Evolutionary conservation across 2,888 invertebrate species (phyloP).

Genomic region (Drosophila limbata): DNA sequence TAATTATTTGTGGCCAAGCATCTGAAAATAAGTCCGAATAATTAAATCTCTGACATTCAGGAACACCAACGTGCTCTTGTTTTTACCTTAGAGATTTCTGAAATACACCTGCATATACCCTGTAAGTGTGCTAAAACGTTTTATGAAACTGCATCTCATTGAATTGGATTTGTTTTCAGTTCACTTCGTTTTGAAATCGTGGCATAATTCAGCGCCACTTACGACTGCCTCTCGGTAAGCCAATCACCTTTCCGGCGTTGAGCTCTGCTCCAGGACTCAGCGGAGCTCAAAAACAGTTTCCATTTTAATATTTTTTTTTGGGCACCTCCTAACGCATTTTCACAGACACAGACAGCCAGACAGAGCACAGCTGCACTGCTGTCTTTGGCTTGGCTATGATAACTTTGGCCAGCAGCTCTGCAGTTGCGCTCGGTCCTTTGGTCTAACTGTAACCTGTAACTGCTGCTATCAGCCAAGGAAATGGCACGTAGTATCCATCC

Average conservation of each 20-base stretch:
- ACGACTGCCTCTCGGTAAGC: constrained; percentile 3
- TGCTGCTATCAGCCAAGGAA: constrained; percentile 4
- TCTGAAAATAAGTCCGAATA: neutral
- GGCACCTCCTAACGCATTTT: constrained; percentile 18
- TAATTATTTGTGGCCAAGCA: no score
- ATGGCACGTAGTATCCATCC: constrained; percentile 48
- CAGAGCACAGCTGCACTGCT: constrained; percentile 13
- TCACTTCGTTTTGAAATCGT: constrained; percentile 22
- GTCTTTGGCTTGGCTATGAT: constrained; percentile 27
- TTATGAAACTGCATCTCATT: constrained; percentile 17
- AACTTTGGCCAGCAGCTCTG: constrained; percentile 15
- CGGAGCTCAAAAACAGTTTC: constrained; percentile 29
- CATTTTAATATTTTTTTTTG: constrained; percentile 27
- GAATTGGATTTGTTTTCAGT: constrained; percentile 18
- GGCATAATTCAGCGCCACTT: constrained; percentile 23
- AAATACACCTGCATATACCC: neutral
- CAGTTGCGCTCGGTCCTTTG: constrained; percentile 1
- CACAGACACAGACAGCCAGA: neutral
- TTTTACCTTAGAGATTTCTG: neutral
- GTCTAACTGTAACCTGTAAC: neutral
- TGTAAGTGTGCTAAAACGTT: neutral
- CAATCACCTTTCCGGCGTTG: constrained; percentile 24
- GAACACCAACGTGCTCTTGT: neutral
- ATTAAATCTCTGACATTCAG: neutral
- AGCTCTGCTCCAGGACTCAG: constrained; percentile 17